Conservation (phyloP, 2,113 vertebrate species). For the Eonycteris spelaea region DNA sequence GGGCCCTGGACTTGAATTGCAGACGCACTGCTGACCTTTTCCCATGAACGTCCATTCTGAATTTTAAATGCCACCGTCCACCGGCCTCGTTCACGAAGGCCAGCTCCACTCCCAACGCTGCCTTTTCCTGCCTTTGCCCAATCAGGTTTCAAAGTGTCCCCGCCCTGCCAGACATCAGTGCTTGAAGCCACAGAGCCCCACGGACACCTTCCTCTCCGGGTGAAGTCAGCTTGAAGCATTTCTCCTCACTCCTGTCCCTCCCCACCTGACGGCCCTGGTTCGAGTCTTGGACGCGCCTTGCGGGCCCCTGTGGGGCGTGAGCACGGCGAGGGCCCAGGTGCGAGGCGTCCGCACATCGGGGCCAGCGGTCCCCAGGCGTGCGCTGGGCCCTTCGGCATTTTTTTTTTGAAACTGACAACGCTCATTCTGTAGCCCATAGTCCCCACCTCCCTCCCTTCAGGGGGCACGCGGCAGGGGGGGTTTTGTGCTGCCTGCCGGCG, state of each 20-base stretch:
- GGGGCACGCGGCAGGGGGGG: fast-evolving
- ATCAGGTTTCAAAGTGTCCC: too few relatives aligned
- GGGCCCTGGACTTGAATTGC: neutral
- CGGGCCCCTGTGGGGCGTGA: too few relatives aligned
- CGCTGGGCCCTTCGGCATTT: neutral
- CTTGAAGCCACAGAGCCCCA: too few relatives aligned
- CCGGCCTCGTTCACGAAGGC: neutral
- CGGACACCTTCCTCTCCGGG: neutral
- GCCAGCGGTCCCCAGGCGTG: too few relatives aligned
- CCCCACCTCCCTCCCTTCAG: neutral
- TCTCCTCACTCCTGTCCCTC: neutral
- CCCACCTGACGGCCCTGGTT: neutral
- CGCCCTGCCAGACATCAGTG: neutral
- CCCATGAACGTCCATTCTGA: neutral
- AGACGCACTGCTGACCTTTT: neutral
- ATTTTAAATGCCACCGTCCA: neutral
- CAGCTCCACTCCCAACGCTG: neutral
- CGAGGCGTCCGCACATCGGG: fast-evolving
- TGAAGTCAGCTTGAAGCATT: neutral
- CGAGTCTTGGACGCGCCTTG: neutral
- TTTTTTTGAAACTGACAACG: neutral
- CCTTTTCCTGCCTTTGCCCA: neutral
- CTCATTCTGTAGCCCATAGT: fast-evolving
- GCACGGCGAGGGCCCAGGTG: fast-evolving
- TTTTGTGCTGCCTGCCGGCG: fast-evolving